A percentile compares a stretch with the other conserved stretches of the same genome.
phyloP scores from a whole-genome alignment of 2,888 invertebrate genomes.

The Lamellibrachia satsuma region DNA sequence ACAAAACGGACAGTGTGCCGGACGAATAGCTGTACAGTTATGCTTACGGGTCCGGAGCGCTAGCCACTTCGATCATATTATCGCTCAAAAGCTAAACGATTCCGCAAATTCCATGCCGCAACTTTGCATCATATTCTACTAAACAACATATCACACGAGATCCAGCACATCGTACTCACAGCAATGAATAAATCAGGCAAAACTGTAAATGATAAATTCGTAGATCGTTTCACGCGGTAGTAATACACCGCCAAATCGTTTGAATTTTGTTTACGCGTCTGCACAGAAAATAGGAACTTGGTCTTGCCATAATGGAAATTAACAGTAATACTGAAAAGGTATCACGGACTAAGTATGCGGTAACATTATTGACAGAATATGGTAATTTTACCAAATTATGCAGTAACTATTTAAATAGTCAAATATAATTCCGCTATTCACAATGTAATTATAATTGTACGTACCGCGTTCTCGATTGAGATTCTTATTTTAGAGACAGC shows the following conservation, averaged over 20 bases:
- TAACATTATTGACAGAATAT: neutral
- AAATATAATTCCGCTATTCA: neutral
- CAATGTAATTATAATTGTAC: neutral
- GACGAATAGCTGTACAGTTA: no score
- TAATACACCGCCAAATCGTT: neutral
- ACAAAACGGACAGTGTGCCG: no score
- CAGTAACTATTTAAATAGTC: neutral
- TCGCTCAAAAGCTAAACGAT: neutral
- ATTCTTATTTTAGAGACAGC: neutral
- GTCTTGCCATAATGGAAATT: neutral
- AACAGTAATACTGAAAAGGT: neutral
- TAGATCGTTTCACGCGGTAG: neutral
- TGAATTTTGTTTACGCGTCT: neutral
- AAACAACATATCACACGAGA: neutral
- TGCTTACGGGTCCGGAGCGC: no score
- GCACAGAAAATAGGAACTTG: neutral
- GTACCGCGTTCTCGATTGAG: neutral
- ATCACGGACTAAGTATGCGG: neutral
- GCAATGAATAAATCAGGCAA: neutral
- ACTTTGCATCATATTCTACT: neutral
- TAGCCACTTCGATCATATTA: no score
- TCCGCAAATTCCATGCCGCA: neutral
- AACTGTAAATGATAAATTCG: neutral
- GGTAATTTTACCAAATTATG: neutral
- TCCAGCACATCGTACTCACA: neutral